These are phyloP conservation scores for Antheraea yamamai DNA, from an alignment of 2,888 invertebrate species.

Conservation along the genomic window DNA sequence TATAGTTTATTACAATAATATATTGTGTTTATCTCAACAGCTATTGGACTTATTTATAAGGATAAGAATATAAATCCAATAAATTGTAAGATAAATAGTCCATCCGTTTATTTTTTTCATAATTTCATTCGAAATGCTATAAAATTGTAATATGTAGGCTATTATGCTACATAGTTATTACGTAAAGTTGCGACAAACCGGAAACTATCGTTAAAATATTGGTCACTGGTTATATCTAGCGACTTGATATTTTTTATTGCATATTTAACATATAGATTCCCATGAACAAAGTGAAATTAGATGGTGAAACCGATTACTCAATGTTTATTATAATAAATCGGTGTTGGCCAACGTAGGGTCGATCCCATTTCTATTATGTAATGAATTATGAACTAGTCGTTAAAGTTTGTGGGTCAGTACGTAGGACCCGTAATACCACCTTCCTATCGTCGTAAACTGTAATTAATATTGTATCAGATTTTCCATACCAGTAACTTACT, in stretches of 20 bases:
- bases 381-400: slow-evolving; percentile 24
- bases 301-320: slow-evolving; percentile 47
- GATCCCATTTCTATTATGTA: slow-evolving; percentile 34
- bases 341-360: slow-evolving; percentile 48
- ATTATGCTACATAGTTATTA: slow-evolving; percentile 32
- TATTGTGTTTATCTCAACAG: background rate
- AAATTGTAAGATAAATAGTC: background rate
- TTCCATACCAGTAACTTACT: background rate
- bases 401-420: slow-evolving; percentile 10
- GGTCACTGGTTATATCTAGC: slow-evolving; percentile 29
- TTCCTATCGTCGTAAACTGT: background rate
- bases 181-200: slow-evolving; percentile 32
- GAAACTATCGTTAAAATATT: slow-evolving; percentile 30
- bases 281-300: slow-evolving; percentile 52
- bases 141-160: slow-evolving; percentile 13
- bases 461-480: slow-evolving; percentile 1
- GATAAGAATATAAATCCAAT: background rate
- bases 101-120: background rate
- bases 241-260: slow-evolving; percentile 20
- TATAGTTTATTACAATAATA: background rate
- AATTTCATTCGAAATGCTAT: background rate
- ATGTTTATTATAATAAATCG: slow-evolving; percentile 49
- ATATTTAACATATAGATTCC: slow-evolving; percentile 54
- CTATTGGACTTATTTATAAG: background rate
- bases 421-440: background rate